These are phyloP conservation scores for Stictonetta naevosa DNA, from an alignment of 2,113 vertebrate genomes.

Conservation along the genomic window DNA sequence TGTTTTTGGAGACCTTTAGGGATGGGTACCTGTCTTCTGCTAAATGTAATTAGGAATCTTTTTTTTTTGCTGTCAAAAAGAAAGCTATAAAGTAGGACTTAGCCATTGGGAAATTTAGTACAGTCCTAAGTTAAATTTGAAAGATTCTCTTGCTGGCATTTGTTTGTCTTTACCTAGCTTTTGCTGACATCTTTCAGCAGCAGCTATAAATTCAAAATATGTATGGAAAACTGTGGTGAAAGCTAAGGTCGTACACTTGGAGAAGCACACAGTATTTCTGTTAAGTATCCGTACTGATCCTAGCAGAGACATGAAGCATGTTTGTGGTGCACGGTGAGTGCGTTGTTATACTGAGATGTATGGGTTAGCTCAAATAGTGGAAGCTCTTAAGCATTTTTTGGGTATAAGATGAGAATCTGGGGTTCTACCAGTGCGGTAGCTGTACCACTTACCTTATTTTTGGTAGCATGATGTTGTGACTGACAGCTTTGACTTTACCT, in stretches of 20 bases:
- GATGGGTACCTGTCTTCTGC: neutral
- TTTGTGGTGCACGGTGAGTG: no score
- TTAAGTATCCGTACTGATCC: accelerated
- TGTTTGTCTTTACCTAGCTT: neutral
- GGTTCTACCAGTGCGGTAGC: neutral
- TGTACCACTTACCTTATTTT: neutral
- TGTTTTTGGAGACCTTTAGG: neutral
- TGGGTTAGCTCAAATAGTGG: neutral
- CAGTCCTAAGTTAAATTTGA: neutral
- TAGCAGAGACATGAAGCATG: neutral
- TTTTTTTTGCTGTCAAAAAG: neutral
- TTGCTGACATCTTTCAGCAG: neutral
- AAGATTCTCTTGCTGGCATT: neutral
- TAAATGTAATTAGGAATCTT: neutral
- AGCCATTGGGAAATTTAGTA: neutral
- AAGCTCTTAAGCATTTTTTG: accelerated
- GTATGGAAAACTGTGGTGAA: neutral
- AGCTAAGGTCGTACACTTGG: neutral
- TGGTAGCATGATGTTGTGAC: neutral
- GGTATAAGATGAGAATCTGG: neutral
- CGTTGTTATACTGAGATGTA: neutral
- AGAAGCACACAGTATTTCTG: neutral
- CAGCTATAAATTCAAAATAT: neutral
- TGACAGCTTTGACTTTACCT: neutral
- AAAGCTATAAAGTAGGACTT: neutral